Conservation (phyloP, 2,797 vertebrate genomes). For the Cheirogaleus major region DNA sequence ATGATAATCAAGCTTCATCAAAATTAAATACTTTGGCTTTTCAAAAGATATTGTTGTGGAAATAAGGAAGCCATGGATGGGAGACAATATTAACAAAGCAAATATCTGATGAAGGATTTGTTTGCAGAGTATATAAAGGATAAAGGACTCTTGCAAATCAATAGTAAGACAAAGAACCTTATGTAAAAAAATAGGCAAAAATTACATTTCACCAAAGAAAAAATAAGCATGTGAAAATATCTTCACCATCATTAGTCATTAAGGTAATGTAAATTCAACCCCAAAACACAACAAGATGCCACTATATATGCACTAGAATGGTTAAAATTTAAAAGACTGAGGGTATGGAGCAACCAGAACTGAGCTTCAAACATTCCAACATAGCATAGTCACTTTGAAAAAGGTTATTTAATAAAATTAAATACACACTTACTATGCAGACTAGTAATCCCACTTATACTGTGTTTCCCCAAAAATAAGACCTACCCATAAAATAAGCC, state of each 20-base stretch:
- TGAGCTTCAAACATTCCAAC: background rate
- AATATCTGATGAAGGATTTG: background rate
- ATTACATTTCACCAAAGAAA: background rate
- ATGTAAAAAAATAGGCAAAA: background rate
- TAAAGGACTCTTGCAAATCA: background rate
- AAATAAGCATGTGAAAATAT: background rate
- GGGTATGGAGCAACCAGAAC: background rate
- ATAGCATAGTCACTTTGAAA: background rate
- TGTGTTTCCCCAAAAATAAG: too few species aligned
- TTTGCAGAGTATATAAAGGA: background rate
- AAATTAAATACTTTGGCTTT: background rate
- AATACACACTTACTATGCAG: background rate
- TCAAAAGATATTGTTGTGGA: background rate
- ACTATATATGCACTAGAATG: background rate
- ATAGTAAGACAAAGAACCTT: background rate
- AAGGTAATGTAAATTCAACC: background rate
- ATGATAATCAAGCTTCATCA: background rate
- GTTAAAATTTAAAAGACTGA: background rate
- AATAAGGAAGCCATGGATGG: background rate
- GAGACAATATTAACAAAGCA: background rate
- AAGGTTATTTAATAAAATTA: slow-evolving; percentile 1
- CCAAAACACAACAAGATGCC: background rate
- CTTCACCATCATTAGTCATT: background rate
- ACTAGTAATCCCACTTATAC: background rate
- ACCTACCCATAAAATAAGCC: too few species aligned